Percentiles rank a stretch among this genome's conserved stretches.
phyloP scores from a whole-genome alignment of 64 coral and sea anemone species.

The Astreopora myriophthalma region DNA sequence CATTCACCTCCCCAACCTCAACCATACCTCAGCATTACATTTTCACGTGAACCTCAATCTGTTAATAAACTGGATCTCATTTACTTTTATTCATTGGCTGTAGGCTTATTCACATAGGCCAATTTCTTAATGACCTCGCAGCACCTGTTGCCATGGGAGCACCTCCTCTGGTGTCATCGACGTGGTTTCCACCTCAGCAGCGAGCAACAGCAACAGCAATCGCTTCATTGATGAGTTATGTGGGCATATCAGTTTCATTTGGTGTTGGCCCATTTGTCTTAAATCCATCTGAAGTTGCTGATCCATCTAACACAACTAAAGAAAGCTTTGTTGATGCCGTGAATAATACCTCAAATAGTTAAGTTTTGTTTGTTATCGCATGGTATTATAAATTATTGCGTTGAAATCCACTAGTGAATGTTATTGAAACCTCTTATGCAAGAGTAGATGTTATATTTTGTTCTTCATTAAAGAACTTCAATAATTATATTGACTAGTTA shows the following conservation, averaged over 20 bases:
- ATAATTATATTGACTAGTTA: no score
- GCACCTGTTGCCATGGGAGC: conserved; percentile 95
- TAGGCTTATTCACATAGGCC: conserved; percentile 86
- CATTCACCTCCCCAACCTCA: no score
- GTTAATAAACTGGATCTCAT: not conserved
- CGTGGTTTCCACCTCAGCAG: conserved; percentile 95
- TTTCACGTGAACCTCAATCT: not conserved
- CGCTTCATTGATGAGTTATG: conserved; percentile 83
- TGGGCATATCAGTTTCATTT: conserved; percentile 91
- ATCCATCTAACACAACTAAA: not conserved
- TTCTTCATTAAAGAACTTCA: no score
- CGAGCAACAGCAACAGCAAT: conserved; percentile 92
- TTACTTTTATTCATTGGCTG: not conserved
- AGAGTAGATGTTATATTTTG: no score
- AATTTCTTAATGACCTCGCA: conserved; percentile 88
- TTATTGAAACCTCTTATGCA: not conserved
- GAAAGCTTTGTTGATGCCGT: not conserved
- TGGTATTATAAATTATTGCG: not conserved
- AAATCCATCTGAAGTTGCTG: conserved; percentile 71
- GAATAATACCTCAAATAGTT: conserved; percentile 17
- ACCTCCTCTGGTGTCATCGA: conserved; percentile 87
- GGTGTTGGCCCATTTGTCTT: conserved; percentile 83
- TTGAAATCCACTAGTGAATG: not conserved
- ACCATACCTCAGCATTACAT: no score
- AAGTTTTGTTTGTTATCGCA: not conserved